These are phyloP conservation scores for Misgurnus mizolepis DNA, from an alignment of 2,113 vertebrate genomes.

Conservation along the genomic window DNA sequence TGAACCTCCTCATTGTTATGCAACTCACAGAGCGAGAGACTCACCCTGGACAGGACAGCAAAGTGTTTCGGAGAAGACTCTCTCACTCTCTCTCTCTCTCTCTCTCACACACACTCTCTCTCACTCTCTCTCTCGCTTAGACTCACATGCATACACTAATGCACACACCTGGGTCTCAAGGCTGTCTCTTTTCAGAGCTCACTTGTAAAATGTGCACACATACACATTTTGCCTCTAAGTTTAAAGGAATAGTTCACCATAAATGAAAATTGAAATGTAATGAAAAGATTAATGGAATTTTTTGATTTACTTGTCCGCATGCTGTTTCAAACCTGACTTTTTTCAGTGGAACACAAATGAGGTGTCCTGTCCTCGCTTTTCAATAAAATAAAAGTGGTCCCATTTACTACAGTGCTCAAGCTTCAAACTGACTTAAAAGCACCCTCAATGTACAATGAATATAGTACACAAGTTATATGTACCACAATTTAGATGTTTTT, in stretches of 20 bases:
- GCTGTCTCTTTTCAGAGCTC: conserved; percentile 40
- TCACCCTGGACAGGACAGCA: conserved; percentile 59
- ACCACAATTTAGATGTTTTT: background rate
- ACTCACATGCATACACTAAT: conserved; percentile 16
- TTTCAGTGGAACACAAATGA: background rate
- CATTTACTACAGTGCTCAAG: background rate
- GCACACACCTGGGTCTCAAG: conserved; percentile 42
- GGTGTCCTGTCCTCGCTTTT: background rate
- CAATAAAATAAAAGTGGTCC: background rate
- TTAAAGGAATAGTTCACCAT: background rate
- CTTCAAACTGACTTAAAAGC: background rate
- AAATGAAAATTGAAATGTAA: background rate
- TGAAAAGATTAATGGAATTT: background rate
- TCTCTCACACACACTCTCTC: background rate
- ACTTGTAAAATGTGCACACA: conserved; percentile 16
- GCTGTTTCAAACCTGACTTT: background rate
- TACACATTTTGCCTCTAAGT: background rate
- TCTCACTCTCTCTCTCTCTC: conserved; percentile 5
- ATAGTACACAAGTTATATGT: background rate
- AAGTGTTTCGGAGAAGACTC: conserved; percentile 53
- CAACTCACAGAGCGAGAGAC: conserved; percentile 58
- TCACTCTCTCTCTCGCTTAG: background rate
- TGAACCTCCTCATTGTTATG: conserved; percentile 58
- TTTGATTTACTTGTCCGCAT: background rate
- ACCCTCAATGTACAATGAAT: background rate